These are phyloP conservation scores for Aurelia aurita DNA, from an alignment of 30 jellyfish, hydroid and myxozoan species.

Conservation along the genomic window DNA sequence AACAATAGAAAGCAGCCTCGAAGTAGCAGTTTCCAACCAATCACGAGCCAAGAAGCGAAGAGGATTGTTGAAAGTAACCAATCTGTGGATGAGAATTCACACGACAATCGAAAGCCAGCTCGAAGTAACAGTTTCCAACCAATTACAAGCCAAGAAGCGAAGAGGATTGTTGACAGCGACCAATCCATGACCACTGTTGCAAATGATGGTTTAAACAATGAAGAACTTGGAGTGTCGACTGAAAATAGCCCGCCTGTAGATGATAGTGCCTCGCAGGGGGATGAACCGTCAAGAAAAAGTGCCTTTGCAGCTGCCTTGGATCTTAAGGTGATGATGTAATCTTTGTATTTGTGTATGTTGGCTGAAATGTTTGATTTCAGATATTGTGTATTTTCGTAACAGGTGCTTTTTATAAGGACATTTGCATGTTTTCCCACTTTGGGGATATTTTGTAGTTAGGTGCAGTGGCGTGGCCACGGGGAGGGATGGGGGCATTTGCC, in stretches of 20 bases:
- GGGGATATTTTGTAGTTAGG: too few species aligned
- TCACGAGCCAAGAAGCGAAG: background rate
- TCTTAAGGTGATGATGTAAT: slow-evolving; percentile 57
- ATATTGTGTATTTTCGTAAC: too few species aligned
- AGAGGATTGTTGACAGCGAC: background rate
- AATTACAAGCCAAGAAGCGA: background rate
- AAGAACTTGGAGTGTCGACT: background rate
- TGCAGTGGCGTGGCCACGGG: too few species aligned
- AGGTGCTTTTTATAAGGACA: too few species aligned
- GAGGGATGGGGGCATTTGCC: too few species aligned
- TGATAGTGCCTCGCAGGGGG: background rate
- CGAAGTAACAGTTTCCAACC: background rate
- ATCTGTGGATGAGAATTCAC: background rate
- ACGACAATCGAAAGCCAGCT: too few species aligned
- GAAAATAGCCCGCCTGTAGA: background rate
- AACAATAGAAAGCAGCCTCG: background rate
- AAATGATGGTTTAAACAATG: background rate
- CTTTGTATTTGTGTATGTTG: too few species aligned
- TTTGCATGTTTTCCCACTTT: too few species aligned
- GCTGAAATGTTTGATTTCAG: too few species aligned
- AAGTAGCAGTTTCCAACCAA: background rate
- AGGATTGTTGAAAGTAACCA: background rate
- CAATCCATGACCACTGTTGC: background rate
- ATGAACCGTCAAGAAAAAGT: slow-evolving; percentile 60
- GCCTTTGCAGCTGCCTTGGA: slow-evolving; percentile 73